Base-by-base conservation (phyloP, 1,140 invertebrate species). In the Drosophila melanogaster region DNA sequence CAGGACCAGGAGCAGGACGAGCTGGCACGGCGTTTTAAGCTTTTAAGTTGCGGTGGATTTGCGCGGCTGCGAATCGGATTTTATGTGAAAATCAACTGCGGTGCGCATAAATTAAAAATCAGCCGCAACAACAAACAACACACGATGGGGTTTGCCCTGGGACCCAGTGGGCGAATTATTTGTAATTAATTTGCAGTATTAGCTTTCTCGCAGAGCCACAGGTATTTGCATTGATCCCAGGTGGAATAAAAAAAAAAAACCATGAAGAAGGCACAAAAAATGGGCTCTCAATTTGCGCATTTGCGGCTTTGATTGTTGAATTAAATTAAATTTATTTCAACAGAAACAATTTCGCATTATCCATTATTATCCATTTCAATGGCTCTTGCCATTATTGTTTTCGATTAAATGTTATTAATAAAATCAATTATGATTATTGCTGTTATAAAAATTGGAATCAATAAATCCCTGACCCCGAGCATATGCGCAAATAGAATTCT, bases 21-120 rank as follows among this genome's bases (percentile, higher is more conserved):
- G 37, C 54, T 40, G 60, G 72, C 83, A 46, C 78, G 83, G 83
- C 75, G 79, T 81, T 86, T 83, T 87, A 87, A 87, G 83, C 83
- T 87, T 89, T 87, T 87, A 87, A 87, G 83, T 87, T 83, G 83
- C 62, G 79, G 75, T 62, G 71, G 83, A 87, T 87, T 87, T 87
- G 83, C 75, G 55, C 79, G 77, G 81, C 77, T 85, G 64, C 50
- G 77, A 75, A 46, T 69, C 61, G 81, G 79, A 87, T 87, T 86
- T 89, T 69, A 86, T 86, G 76, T 70, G 83, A 86, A 76, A 86
- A 86, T 86, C 84, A 86, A 87, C 83, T 86, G 83, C 84, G 83
- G 83, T 83, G 71, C 30, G 79, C 83, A 87, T 87, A 87, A 87
- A 87, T 87, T 87, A 87, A 87, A 87, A 83, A 87, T 87, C 83